These are phyloP conservation scores for Dolichomitus sp. DNA, from an alignment of 2,888 invertebrate species.

Conservation along the genomic window DNA sequence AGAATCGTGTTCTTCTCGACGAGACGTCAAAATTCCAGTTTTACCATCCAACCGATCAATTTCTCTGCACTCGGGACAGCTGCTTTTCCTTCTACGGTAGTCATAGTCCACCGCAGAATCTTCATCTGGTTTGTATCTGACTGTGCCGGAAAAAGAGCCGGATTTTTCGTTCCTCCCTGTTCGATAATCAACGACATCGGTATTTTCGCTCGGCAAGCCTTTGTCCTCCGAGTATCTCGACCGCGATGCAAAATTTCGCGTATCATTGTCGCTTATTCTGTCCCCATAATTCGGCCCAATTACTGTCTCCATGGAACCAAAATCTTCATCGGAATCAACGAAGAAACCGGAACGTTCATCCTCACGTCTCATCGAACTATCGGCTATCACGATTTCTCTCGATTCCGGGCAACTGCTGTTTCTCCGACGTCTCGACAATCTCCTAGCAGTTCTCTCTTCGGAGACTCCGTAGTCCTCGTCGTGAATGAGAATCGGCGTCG, in stretches of 20 bases:
- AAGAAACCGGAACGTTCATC: constrained; percentile 65
- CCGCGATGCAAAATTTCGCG: constrained; percentile 11
- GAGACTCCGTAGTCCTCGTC: constrained; percentile 74
- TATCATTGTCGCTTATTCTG: constrained; percentile 51
- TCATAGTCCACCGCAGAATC: constrained; percentile 21
- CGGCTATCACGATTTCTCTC: constrained; percentile 66
- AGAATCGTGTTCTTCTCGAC: constrained; percentile 72
- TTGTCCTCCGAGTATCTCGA: constrained; percentile 25
- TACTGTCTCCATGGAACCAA: constrained; percentile 83
- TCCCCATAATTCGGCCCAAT: constrained; percentile 76
- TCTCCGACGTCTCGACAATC: constrained; percentile 76
- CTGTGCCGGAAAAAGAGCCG: constrained; percentile 64
- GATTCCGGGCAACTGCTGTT: constrained; percentile 81
- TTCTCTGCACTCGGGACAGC: constrained; percentile 80
- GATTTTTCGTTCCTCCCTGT: constrained; percentile 52
- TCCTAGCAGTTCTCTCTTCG: constrained; percentile 66
- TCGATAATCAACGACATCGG: constrained; percentile 35
- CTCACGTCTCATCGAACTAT: constrained; percentile 25
- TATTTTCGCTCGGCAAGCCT: constrained; percentile 1
- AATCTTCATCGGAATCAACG: constrained; percentile 82
- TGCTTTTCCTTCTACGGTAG: constrained; percentile 81
- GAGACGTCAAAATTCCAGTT: constrained; percentile 1
- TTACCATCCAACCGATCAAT: constrained; percentile 13
- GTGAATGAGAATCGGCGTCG: constrained; percentile 80
- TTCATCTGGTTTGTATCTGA: constrained; percentile 27